Conservation (phyloP, 2,113 vertebrate genomes). For the Pheucticus melanocephalus region DNA sequence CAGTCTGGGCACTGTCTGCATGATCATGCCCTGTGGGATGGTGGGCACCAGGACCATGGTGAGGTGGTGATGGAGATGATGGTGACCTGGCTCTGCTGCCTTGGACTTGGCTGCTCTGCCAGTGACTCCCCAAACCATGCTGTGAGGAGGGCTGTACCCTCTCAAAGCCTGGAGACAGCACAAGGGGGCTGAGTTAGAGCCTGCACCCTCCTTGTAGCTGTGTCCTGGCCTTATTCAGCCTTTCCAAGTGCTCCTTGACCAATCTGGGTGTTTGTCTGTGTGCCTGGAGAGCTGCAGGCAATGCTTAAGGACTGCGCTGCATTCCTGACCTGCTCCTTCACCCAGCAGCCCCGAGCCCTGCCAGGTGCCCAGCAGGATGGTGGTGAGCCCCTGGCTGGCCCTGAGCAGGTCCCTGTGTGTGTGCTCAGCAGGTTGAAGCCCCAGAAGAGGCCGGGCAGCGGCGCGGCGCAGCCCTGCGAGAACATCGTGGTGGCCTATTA, state of each 20-base stretch:
- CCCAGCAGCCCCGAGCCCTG: accelerated
- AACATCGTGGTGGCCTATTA: conserved; percentile 95
- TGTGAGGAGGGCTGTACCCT: background rate
- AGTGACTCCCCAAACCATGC: accelerated
- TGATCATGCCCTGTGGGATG: accelerated
- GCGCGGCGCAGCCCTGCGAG: conserved; percentile 72
- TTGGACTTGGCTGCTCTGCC: background rate
- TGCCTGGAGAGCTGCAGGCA: too few relatives aligned
- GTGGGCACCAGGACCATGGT: accelerated
- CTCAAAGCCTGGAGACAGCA: background rate
- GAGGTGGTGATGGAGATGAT: background rate
- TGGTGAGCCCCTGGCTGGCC: background rate
- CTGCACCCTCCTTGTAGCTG: background rate
- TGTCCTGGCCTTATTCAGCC: background rate
- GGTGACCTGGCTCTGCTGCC: background rate
- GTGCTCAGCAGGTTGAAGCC: conserved; percentile 78
- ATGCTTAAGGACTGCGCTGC: accelerated
- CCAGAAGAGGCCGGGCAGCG: conserved; percentile 73
- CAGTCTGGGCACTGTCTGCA: background rate
- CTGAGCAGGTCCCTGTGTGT: background rate
- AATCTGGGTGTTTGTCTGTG: accelerated
- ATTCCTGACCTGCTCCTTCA: background rate
- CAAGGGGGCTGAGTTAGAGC: background rate
- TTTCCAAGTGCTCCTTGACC: background rate
- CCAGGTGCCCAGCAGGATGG: background rate